Base-by-base conservation (phyloP, 1,140 invertebrate genomes). In the Homalodisca vitripennis region DNA sequence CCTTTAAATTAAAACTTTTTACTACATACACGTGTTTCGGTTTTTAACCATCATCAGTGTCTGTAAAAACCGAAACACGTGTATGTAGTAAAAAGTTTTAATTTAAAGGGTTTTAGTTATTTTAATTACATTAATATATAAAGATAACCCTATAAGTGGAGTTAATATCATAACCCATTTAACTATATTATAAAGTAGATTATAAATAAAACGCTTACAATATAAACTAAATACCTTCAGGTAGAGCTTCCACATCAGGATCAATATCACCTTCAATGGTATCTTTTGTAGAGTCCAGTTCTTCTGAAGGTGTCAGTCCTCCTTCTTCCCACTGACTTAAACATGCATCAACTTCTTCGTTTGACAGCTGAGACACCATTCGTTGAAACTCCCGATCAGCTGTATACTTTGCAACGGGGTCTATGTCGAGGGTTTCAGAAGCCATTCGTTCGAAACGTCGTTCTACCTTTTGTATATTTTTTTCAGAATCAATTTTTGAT, bases 391-490 rank as follows among this genome's bases (percentile, higher is more conserved):
- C 81, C 26, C 77, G 72, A 74, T 81, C 80, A 0, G 75, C 75
- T 22, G 77, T 68, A 51, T 70, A 63, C 34, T 68, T 72, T 20
- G 65, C 47, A 27, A 51, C 70, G 14, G 67, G 51, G 31, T 69
- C 70, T 47, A 73, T 67, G 69, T 77, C 74, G 41, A 75, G 57
- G 20, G 74, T 77, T 64, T 82, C 77, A 13, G 83, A 82, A 69
- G 84, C 82, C 79, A 86, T 81, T 73, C 84, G 78, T 76, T 85
- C 83, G 75, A 86, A 86, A 75, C 83, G 82, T 63, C 81, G 77
- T 74, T 86, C 85, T 51, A 86, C 82, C 69, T 82, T 79, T 73
- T 77, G 47, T 20, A 53, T n/a, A 55, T 57, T 74, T 65, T 72
- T 71, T 51, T 73, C 69, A 26, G 66, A 67, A 29, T 72, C 66